These are phyloP conservation scores for Crocuta crocuta DNA, from an alignment of 2,113 vertebrate genomes.

Conservation along the genomic window DNA sequence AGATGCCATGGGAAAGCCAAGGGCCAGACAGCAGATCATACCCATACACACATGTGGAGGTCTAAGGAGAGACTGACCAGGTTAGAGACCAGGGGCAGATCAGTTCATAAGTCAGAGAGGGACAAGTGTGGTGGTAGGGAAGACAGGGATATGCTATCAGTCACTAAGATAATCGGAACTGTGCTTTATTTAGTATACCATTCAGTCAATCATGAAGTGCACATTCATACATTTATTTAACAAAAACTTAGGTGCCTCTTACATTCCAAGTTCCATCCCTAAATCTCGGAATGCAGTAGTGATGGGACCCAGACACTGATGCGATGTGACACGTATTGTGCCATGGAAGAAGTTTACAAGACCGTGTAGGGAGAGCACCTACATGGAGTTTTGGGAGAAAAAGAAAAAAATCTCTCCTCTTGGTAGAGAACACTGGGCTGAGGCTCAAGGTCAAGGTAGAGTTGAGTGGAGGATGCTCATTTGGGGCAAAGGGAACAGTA, in stretches of 20 bases:
- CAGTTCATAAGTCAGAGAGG: neutral
- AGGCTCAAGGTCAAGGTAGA: neutral
- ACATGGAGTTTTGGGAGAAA: neutral
- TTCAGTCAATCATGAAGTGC: neutral
- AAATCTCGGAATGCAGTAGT: neutral
- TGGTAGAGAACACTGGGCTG: neutral
- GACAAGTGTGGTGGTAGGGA: neutral
- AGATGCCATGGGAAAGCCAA: neutral
- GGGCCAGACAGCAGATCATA: neutral
- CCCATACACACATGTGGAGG: neutral
- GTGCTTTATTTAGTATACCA: neutral
- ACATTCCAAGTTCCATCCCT: neutral
- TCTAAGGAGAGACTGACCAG: neutral
- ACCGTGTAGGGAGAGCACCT: neutral
- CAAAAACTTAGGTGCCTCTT: neutral
- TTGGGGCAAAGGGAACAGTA: neutral
- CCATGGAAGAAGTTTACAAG: neutral
- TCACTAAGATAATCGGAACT: neutral
- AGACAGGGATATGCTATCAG: neutral
- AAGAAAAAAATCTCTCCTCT: neutral
- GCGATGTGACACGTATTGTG: neutral
- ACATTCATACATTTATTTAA: neutral
- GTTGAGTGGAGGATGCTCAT: neutral
- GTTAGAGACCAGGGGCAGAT: neutral
- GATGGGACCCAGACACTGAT: neutral